Conservation (phyloP, 1,140 invertebrate genomes). For the Habropoda laboriosa region DNA sequence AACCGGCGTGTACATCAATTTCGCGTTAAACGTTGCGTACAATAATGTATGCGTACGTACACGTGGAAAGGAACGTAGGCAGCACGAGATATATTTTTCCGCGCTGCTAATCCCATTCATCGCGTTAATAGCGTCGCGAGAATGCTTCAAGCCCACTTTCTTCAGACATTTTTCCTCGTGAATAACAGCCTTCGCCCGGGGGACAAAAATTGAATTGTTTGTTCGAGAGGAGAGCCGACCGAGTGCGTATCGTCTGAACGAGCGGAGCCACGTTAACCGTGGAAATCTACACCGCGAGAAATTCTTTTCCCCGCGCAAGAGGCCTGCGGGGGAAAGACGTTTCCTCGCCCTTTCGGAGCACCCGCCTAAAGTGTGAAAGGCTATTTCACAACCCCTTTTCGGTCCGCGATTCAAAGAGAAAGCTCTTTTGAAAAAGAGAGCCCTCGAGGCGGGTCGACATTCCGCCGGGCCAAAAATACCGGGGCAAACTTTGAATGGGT, state of each 20-base stretch:
- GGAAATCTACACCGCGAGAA: no score
- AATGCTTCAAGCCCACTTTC: not conserved
- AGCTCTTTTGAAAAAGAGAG: not conserved
- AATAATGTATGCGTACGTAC: not conserved
- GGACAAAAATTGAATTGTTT: no score
- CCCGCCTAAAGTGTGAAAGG: no score
- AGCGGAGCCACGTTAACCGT: no score
- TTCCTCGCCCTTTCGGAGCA: not conserved
- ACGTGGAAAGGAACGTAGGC: not conserved
- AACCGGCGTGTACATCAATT: constrained; percentile 35
- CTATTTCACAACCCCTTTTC: not conserved
- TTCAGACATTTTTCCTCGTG: constrained; percentile 13
- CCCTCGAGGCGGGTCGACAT: not conserved
- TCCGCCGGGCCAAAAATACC: not conserved
- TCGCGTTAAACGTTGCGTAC: constrained; percentile 37
- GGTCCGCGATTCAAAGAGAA: not conserved
- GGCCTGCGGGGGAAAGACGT: not conserved
- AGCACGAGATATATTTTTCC: constrained; percentile 30
- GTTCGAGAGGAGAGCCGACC: no score
- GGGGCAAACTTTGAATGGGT: not conserved
- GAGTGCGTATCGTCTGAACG: no score
- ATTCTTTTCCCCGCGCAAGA: not conserved
- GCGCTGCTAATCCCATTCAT: constrained; percentile 38
- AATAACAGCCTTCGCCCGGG: not conserved
- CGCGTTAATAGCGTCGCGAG: constrained; percentile 23